Evolutionary conservation across 2,113 vertebrate species (phyloP).

Genomic region (Tiliqua scincoides): DNA sequence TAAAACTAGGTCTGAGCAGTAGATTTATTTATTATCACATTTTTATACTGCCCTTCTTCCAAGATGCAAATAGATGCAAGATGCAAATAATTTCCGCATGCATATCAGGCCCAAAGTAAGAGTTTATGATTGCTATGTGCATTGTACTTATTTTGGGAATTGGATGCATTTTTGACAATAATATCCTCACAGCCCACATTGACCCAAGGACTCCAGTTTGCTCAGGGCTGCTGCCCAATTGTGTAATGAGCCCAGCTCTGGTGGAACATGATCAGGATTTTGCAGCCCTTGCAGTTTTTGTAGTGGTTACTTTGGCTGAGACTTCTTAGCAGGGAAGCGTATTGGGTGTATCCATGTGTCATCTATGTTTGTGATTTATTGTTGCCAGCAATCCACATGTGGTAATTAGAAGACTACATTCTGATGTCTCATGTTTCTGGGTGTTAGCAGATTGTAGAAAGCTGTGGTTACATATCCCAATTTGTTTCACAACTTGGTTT

Average conservation of each 20-base stretch:
- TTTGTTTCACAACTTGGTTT: no score
- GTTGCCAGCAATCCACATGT: not conserved
- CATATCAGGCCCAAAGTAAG: not conserved
- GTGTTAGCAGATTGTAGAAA: not conserved
- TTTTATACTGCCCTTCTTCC: no score
- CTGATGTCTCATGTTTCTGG: not conserved
- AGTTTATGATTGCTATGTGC: not conserved
- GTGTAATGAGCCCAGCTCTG: not conserved
- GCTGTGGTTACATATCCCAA: no score
- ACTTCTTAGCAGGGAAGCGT: not conserved
- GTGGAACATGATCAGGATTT: not conserved
- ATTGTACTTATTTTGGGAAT: not conserved
- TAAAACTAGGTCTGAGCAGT: not conserved
- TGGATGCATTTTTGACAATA: not conserved
- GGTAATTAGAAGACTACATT: not conserved
- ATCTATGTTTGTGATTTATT: not conserved
- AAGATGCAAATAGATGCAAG: not conserved
- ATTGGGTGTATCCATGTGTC: not conserved
- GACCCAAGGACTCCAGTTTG: not conserved
- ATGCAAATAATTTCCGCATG: not conserved
- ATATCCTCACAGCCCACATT: not conserved
- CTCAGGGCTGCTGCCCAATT: not conserved
- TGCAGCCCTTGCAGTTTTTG: not conserved
- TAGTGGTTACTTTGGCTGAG: not conserved
- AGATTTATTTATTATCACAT: no score